Conservation (phyloP, 2,888 invertebrate genomes). For the Himalopsyche tibetana region DNA sequence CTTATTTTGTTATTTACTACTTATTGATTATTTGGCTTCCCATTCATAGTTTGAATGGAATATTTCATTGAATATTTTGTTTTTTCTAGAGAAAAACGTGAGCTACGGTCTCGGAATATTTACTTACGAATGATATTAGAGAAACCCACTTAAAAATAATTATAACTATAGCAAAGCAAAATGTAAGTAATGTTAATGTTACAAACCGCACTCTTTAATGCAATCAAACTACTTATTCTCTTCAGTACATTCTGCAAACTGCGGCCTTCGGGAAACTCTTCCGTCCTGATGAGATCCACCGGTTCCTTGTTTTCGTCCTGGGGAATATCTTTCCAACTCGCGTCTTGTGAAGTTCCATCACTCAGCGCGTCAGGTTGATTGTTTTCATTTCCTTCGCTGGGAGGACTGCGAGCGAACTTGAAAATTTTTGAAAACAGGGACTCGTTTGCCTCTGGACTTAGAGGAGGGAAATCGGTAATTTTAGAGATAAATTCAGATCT, state of each 20-base stretch:
- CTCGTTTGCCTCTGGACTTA: constrained; percentile 85
- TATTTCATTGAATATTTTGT: too few relatives aligned
- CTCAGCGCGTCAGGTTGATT: constrained; percentile 66
- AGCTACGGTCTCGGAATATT: too few relatives aligned
- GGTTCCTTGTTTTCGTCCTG: constrained; percentile 69
- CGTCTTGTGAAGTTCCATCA: constrained; percentile 45
- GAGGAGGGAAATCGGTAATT: constrained; percentile 77
- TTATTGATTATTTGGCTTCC: too few relatives aligned
- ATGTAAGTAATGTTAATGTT: constrained; percentile 59
- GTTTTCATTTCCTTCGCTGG: constrained; percentile 68
- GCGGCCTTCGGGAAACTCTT: constrained; percentile 82
- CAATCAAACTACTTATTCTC: constrained; percentile 91
- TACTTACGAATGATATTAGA: neutral
- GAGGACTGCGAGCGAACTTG: constrained; percentile 80
- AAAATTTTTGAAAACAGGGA: constrained; percentile 87
- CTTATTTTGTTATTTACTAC: too few relatives aligned
- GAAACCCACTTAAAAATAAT: constrained; percentile 5
- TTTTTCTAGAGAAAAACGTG: too few relatives aligned
- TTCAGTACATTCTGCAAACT: constrained; percentile 91
- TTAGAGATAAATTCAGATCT: constrained; percentile 69
- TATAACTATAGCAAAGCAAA: constrained; percentile 39
- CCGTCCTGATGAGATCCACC: constrained; percentile 69
- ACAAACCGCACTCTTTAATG: constrained; percentile 87
- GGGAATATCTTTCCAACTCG: constrained; percentile 58
- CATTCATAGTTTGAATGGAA: too few relatives aligned